Evolutionary conservation across 37 sponge, comb jelly and placozoan genomes (phyloP).

Genomic region (Spongilla lacustris): DNA sequence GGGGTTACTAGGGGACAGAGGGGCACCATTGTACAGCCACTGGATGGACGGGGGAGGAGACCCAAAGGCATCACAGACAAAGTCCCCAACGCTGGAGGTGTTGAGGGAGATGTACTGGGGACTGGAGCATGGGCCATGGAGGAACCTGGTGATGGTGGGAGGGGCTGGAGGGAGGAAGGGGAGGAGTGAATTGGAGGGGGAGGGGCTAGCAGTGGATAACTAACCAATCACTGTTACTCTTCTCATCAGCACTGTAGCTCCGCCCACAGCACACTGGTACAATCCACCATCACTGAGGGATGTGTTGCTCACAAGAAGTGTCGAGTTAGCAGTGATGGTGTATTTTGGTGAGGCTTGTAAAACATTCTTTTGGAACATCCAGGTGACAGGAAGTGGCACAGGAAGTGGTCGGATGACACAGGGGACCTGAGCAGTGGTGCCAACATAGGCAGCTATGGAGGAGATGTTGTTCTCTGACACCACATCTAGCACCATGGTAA

Average conservation of each 20-base stretch:
- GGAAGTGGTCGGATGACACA: neutral
- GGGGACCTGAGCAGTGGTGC: neutral
- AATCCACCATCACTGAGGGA: neutral
- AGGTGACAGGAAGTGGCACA: neutral
- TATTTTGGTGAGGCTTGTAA: neutral
- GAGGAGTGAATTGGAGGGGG: neutral
- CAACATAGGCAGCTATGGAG: neutral
- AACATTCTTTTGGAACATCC: neutral
- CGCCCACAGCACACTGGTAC: neutral
- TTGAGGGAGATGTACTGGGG: neutral
- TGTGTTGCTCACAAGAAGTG: neutral
- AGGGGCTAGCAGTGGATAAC: neutral
- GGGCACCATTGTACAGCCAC: neutral
- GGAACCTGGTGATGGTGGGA: neutral
- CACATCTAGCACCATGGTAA: neutral
- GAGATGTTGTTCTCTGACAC: neutral
- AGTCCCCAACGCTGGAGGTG: neutral
- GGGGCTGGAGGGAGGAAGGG: neutral
- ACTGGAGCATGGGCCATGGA: neutral
- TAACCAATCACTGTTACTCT: neutral
- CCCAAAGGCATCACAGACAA: neutral
- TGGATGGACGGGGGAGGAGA: neutral
- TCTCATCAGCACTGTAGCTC: neutral
- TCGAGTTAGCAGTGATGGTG: neutral
- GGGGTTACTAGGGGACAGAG: neutral